These are phyloP conservation scores for Apodemus speciosus DNA, from an alignment of 2,113 vertebrate species.

Conservation along the genomic window DNA sequence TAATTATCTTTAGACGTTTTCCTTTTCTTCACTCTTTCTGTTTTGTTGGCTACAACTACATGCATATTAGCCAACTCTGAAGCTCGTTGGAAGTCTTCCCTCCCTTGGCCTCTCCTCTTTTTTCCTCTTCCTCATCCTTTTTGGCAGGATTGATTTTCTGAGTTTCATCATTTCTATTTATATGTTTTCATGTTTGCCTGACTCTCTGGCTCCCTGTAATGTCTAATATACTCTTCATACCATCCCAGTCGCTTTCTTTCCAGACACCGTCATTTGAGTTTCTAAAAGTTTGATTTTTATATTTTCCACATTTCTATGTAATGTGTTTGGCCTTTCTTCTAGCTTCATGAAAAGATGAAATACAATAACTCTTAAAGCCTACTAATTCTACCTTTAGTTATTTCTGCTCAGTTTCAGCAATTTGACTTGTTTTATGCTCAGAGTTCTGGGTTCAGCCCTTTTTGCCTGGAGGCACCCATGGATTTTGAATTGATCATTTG, in stretches of 20 bases:
- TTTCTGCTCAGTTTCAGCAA: background rate
- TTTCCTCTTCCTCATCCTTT: background rate
- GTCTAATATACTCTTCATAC: background rate
- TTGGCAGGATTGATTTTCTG: background rate
- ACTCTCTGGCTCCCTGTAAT: background rate
- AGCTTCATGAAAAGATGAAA: background rate
- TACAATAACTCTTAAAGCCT: background rate
- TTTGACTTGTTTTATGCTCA: slow-evolving; percentile 14
- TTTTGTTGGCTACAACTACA: background rate
- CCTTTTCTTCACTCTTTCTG: background rate
- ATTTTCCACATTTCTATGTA: slow-evolving; percentile 9
- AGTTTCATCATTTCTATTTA: slow-evolving; percentile 36
- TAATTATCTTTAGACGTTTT: background rate
- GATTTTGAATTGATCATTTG: background rate
- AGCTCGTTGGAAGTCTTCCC: background rate
- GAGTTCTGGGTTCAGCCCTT: background rate
- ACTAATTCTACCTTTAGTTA: background rate
- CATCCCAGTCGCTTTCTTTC: background rate
- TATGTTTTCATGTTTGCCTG: background rate
- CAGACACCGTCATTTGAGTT: background rate
- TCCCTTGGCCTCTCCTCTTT: background rate
- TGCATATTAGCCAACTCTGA: background rate
- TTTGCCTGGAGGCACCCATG: background rate
- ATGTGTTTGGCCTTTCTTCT: background rate
- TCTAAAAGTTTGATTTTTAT: slow-evolving; percentile 51